Base-by-base conservation (phyloP, 2,888 invertebrate species). In the Synergus gifuensis region DNA sequence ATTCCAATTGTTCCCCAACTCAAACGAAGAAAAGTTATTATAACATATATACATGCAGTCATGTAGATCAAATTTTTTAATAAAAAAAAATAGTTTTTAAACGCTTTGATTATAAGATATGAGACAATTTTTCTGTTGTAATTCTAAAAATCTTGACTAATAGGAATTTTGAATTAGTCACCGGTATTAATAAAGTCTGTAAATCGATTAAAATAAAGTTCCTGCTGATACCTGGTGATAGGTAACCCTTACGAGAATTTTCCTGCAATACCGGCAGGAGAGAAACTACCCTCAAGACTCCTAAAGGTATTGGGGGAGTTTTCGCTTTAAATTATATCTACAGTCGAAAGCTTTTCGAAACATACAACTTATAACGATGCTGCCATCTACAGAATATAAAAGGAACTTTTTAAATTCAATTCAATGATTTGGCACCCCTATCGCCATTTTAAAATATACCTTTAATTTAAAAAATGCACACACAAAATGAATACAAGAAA, bases 231-330 rank as follows among this genome's bases (percentile, higher is more conserved):
- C 46, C 46, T 3, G 12, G 67, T 44, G 28, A 44, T 69, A 2
- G 46, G 44, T 46, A 69, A 69, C 14, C 46, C 46, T 22, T 22
- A 46, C 11, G 4, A 44, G 67, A 63, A 80, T 77, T 46, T 79
- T 76, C 40, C 80, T 77, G 49, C 76, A 44, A 66, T 82, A 82
- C 80, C 82, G 77, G 80, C 82, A 28, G 77, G 42, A 44, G 80
- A 73, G 77, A 82, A 82, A 67, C 49, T n/a, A 66, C 78, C 58
- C 78, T 44, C 67, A 22, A 69, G 36, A 1, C 22, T 22, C 22
- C 22, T 22, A 0, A 22, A 22, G 28, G 28, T 28, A 28, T 28
- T 3, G 28, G 28, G 28, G 28, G 28, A 3, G 28, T 2, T 28
- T 28, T 28, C 22, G 22, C 22, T 28, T 28, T 28, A 28, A 67